Evolutionary conservation across 2,888 invertebrate genomes (phyloP).

Genomic region (Ormyrus rosae): DNA sequence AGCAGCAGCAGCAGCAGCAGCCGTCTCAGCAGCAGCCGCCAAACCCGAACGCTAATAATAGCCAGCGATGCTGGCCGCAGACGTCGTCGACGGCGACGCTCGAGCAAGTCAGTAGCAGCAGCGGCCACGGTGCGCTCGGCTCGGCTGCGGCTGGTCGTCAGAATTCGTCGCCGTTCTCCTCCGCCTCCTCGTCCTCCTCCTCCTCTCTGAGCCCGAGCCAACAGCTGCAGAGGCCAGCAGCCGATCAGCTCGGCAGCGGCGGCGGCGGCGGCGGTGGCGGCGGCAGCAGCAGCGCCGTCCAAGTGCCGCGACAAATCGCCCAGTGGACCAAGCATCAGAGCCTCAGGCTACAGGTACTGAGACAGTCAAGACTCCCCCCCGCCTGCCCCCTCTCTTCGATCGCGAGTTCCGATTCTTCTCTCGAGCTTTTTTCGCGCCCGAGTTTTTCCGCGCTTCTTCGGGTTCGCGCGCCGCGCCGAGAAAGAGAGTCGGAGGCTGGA

Average conservation of each 20-base stretch:
- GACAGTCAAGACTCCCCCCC: neutral
- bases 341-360: constrained; percentile 70
- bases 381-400: neutral
- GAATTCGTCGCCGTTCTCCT: constrained; percentile 57
- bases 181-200: constrained; percentile 60
- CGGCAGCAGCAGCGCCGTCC: constrained; percentile 59
- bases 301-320: constrained; percentile 69
- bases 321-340: constrained; percentile 74
- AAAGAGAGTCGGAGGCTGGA: constrained; percentile 8
- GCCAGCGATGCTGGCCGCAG: constrained; percentile 68
- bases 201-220: constrained; percentile 37
- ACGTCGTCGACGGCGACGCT: constrained; percentile 35
- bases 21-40: constrained; percentile 60
- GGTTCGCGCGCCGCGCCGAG: neutral
- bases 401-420: no score
- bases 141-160: constrained; percentile 30
- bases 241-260: constrained; percentile 27
- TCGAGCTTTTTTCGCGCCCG: no score
- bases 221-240: neutral
- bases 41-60: constrained; percentile 71
- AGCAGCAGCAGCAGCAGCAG: constrained; percentile 41
- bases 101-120: constrained; percentile 30
- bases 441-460: neutral
- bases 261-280: constrained; percentile 6
- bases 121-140: constrained; percentile 24